Percentiles rank a stretch among this genome's conserved stretches.
Evolutionary conservation across 64 coral and sea anemone genomes (phyloP).

Genomic region (Actinia tenebrosa): DNA sequence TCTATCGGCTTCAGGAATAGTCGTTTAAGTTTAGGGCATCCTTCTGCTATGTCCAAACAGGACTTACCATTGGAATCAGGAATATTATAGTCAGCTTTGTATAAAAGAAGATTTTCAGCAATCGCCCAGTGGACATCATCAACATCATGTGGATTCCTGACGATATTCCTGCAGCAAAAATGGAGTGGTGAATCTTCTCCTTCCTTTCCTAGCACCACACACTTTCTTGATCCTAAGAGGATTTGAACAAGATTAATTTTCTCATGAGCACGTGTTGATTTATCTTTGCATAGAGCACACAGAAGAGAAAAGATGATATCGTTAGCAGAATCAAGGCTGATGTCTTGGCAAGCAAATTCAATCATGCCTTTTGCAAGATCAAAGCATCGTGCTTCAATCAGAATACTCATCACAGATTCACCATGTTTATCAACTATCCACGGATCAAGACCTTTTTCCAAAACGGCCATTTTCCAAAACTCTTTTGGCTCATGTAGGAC

Average conservation of each 20-base stretch:
- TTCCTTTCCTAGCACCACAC: background rate
- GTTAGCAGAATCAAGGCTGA: background rate
- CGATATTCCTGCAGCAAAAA: background rate
- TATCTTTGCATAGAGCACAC: background rate
- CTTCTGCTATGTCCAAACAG: background rate
- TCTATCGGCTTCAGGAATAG: too few relatives aligned
- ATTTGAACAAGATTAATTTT: background rate
- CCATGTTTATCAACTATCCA: background rate
- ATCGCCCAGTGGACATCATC: background rate
- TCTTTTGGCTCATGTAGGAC: too few relatives aligned
- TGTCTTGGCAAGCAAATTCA: background rate
- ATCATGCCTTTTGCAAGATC: background rate
- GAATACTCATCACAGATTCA: background rate
- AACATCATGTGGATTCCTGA: background rate
- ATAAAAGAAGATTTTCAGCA: background rate
- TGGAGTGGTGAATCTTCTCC: background rate
- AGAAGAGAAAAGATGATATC: background rate
- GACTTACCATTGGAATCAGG: background rate
- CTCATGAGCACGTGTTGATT: background rate
- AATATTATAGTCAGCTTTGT: too few relatives aligned
- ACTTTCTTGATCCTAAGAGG: background rate
- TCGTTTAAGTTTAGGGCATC: background rate
- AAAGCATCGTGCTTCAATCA: background rate
- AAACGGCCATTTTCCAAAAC: background rate
- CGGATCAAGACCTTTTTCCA: background rate